phyloP scores from a whole-genome alignment of 2,888 invertebrate species.

The Cistogaster globosa region DNA sequence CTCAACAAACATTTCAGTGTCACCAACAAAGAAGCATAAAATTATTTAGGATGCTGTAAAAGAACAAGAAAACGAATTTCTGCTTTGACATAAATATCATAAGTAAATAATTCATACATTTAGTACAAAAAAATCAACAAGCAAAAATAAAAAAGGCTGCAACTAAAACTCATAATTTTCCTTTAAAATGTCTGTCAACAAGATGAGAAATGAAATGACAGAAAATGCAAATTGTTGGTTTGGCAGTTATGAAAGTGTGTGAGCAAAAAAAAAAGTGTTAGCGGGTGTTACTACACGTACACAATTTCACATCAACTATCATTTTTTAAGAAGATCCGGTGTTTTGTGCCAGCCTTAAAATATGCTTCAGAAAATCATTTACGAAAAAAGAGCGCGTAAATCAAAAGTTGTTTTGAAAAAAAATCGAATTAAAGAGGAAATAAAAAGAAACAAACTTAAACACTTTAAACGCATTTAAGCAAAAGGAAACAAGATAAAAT shows the following conservation, averaged over 20 bases:
- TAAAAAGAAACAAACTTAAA: conserved; percentile 9
- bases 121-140: too few species aligned
- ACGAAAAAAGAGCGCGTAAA: background rate
- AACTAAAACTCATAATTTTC: conserved; percentile 4
- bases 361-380: conserved; percentile 37
- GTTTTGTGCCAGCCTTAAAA: conserved; percentile 40
- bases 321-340: conserved; percentile 49
- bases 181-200: background rate
- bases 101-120: background rate
- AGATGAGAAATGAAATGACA: conserved; percentile 13
- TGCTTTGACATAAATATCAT: too few species aligned
- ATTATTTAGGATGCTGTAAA: too few species aligned
- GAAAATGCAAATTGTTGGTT: conserved; percentile 29
- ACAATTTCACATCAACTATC: background rate
- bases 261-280: background rate
- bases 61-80: too few species aligned
- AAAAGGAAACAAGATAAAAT: conserved; percentile 4
- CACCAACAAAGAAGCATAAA: too few species aligned
- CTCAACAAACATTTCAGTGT: too few species aligned
- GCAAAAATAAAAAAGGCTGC: background rate
- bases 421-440: background rate
- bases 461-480: background rate
- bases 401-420: background rate
- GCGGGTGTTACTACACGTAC: background rate
- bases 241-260: background rate